Conservation (phyloP, 1,140 invertebrate species). For the Ridgeia piscesae region DNA sequence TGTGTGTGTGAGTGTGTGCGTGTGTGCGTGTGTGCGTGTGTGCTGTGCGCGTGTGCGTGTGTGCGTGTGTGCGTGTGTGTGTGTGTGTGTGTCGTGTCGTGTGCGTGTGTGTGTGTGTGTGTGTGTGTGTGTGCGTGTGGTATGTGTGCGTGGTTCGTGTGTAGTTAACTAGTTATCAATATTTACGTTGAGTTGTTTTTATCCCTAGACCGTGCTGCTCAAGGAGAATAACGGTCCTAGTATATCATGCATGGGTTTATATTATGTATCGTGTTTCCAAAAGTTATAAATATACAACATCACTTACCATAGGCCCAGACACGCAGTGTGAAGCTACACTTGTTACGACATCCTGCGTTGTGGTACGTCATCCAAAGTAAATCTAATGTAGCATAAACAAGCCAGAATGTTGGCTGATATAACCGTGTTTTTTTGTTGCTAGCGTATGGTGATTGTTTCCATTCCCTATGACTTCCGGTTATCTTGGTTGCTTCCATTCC, state of each 20-base stretch:
- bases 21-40: background rate
- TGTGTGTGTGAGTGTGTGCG: background rate
- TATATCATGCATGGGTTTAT: background rate
- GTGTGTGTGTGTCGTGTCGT: background rate
- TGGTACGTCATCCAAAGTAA: background rate
- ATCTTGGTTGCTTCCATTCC: too few species aligned
- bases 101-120: background rate
- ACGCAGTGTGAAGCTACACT: background rate
- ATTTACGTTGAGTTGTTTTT: too few species aligned
- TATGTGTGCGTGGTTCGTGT: background rate
- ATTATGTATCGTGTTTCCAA: too few species aligned
- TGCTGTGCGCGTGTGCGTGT: background rate
- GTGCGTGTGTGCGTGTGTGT: background rate
- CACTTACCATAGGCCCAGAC: background rate
- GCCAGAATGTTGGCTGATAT: background rate
- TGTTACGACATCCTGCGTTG: background rate
- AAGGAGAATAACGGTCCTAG: background rate
- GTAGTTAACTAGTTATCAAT: background rate
- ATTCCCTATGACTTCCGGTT: background rate
- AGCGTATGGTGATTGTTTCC: background rate
- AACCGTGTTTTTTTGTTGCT: background rate
- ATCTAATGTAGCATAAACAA: background rate
- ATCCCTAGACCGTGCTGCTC: too few species aligned
- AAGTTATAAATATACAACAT: background rate
- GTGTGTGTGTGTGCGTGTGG: background rate